Base-by-base conservation (phyloP, 2,888 invertebrate species). In the Luperina nickerlii region DNA sequence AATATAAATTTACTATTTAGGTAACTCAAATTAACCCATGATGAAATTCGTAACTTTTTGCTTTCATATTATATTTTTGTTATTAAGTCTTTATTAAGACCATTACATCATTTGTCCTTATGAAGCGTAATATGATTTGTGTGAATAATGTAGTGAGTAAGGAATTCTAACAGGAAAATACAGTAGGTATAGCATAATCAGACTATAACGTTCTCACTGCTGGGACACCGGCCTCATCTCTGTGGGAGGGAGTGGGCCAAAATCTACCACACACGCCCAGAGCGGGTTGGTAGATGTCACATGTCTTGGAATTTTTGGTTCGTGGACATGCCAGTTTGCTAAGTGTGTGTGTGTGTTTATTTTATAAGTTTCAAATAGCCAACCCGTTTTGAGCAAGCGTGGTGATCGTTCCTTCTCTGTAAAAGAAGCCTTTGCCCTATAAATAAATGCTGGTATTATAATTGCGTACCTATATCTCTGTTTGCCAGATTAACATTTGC, bases 61-160 rank as follows among this genome's bases (percentile, higher is more conserved):
- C 76, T 84, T 87, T 79, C 66, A 76, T 79, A 67, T 83, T 76
- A 65, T 80, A 74, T 71, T 72, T 79, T 78, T 72, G 71, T 74
- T 69, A 76, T 75, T 70, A 76, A 74, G 71, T 65, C 67, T 24
- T 87, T 74, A 69, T 79, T 70, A 76, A 3, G 13, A 45, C n/a
- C 82, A 65, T 74, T 72, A 68, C 51, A 27, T 66, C 9, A 54
- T 24, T 27, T 54, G 38, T 71, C 54, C 24, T 38, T 67, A 54
- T 38, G 27, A 48, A 60, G 65, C 24, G 20, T 60, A 24, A 69
- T 63, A 20, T 57, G 20, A 81, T 57, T 79, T 62, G 15, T 38
- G 54, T 51, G 24, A 60, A 57, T 68, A 63, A 54, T 79, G 45
- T n/a, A 38, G 13, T 18, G 24, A n/a, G n/a, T 51, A 32, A 45